Evolutionary conservation across 1,140 invertebrate genomes (phyloP).

Genomic region (Augochlora pura): DNA sequence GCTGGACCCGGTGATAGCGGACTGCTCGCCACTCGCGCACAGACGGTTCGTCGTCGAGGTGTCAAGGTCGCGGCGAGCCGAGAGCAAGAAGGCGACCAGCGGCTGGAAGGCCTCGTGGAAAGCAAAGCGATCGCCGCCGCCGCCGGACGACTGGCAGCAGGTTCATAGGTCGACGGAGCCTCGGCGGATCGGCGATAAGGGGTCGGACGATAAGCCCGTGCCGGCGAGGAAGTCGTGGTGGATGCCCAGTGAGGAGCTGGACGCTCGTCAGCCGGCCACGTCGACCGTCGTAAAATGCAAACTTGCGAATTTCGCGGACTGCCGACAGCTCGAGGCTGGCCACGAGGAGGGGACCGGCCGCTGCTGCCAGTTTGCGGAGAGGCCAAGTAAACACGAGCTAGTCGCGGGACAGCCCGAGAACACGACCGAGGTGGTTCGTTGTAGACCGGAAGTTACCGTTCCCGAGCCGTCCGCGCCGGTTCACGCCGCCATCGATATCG

Average conservation of each 20-base stretch:
- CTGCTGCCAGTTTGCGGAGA: not conserved
- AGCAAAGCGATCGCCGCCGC: constrained; percentile 70
- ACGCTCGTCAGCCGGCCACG: constrained; percentile 33
- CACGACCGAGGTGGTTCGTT: not conserved
- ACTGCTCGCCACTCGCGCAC: constrained; percentile 27
- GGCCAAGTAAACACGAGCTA: constrained; percentile 22
- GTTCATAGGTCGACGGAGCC: constrained; percentile 50
- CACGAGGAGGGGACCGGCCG: constrained; percentile 10
- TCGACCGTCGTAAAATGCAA: constrained; percentile 56
- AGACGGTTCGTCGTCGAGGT: not conserved
- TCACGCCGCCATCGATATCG: not conserved
- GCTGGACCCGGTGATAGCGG: not conserved
- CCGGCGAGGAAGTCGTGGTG: constrained; percentile 2
- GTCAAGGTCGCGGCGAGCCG: constrained; percentile 6
- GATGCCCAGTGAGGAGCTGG: constrained; percentile 8
- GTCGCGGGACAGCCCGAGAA: not conserved
- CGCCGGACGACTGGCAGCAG: constrained; percentile 50
- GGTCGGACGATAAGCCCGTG: constrained; percentile 64
- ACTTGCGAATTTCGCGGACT: constrained; percentile 56
- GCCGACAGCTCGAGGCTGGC: constrained; percentile 35
- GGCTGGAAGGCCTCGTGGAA: constrained; percentile 41
- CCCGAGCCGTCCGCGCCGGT: not conserved
- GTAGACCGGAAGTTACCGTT: not conserved
- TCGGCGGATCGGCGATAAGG: constrained; percentile 54
- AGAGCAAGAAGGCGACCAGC: not conserved